Conservation (phyloP, 2,797 vertebrate species). For the Dendrocincla fuliginosa region DNA sequence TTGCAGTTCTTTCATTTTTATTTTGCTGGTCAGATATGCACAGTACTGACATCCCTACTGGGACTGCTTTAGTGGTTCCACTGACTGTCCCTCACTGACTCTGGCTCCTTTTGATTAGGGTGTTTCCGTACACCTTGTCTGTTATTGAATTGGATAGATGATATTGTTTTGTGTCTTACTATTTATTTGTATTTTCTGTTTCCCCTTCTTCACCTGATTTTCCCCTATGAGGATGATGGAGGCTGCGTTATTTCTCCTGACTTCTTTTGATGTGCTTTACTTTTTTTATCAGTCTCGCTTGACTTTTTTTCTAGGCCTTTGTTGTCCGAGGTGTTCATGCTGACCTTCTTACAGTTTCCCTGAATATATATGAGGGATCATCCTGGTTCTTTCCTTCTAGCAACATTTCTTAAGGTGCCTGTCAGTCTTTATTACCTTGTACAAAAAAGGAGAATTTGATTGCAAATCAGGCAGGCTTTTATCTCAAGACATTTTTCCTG, state of each 20-base stretch:
- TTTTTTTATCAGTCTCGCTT: not conserved
- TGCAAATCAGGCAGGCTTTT: not conserved
- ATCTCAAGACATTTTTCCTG: not conserved
- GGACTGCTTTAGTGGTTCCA: not conserved
- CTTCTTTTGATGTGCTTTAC: not conserved
- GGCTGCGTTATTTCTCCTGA: not conserved
- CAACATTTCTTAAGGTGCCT: not conserved
- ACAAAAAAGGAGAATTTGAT: not conserved
- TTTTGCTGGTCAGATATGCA: not conserved
- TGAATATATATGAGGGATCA: not conserved
- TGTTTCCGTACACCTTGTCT: not conserved
- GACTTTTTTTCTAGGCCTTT: not conserved
- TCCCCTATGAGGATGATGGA: not conserved
- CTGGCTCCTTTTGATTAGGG: not conserved
- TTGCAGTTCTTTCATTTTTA: not conserved
- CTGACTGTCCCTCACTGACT: not conserved
- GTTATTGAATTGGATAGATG: not conserved
- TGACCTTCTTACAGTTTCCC: not conserved
- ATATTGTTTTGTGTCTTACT: not conserved
- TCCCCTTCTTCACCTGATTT: not conserved
- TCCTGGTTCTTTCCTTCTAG: not conserved
- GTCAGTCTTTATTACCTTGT: not conserved
- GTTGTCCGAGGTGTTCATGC: not conserved
- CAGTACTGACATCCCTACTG: not conserved
- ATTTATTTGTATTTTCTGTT: not conserved